A percentile compares a stretch with the other conserved stretches of the same genome.
phyloP scores from a whole-genome alignment of 2,888 invertebrate species.

The Hoplodrina ambigua region DNA sequence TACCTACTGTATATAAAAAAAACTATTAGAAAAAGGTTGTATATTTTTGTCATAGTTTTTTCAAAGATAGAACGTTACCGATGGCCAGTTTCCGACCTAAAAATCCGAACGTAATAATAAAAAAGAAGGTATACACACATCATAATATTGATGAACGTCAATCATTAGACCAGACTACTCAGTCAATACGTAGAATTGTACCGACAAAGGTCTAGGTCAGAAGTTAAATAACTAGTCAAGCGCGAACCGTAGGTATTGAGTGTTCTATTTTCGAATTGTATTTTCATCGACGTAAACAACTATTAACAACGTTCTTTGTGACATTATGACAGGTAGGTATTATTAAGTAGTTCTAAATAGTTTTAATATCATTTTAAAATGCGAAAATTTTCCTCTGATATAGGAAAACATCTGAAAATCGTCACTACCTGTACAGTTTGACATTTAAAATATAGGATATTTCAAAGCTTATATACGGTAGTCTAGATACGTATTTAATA shows the following conservation, averaged over 20 bases:
- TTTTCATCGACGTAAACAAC: conserved; percentile 2
- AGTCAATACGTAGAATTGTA: conserved; percentile 18
- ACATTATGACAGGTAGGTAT: neutral
- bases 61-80: no score
- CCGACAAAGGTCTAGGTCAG: conserved; percentile 46
- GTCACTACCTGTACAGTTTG: conserved; percentile 41
- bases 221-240: conserved; percentile 18
- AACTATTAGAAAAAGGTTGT: no score
- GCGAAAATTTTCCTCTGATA: conserved; percentile 26
- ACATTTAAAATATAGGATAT: conserved; percentile 51
- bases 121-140: neutral
- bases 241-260: conserved; percentile 1
- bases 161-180: conserved; percentile 10
- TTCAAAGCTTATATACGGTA: conserved; percentile 20
- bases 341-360: neutral
- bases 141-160: conserved; percentile 12
- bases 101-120: neutral
- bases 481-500: conserved; percentile 28
- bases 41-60: no score
- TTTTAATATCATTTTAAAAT: conserved; percentile 8
- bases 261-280: neutral
- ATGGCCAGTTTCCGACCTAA: no score
- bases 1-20: no score
- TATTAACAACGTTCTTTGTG: neutral
- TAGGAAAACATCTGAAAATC: conserved; percentile 6